Percentiles rank a stretch among this genome's conserved stretches.
Evolutionary conservation across 2,888 invertebrate genomes (phyloP).

Genomic region (Chymomyza amoena): DNA sequence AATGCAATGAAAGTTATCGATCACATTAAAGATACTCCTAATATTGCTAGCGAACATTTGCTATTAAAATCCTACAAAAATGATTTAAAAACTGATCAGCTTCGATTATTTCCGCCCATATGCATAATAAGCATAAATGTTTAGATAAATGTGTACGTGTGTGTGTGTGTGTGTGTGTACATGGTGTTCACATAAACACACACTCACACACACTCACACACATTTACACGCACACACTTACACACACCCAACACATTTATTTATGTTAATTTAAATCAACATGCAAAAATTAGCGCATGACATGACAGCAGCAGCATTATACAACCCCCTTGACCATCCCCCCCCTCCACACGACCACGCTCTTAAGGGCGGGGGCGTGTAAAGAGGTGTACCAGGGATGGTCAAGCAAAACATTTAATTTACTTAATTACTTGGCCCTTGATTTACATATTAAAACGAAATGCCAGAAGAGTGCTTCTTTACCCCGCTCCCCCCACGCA

Average conservation of each 20-base stretch:
- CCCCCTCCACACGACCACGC: no score
- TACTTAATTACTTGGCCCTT: conserved; percentile 69
- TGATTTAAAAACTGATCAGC: no score
- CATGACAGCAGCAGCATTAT: conserved; percentile 21
- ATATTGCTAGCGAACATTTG: no score
- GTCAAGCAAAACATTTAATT: conserved; percentile 56
- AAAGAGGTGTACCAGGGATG: not conserved
- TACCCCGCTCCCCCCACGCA: not conserved
- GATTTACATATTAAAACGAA: conserved; percentile 63
- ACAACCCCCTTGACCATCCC: no score
- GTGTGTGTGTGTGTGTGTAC: not conserved
- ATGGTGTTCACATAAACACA: not conserved
- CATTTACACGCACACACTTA: no score
- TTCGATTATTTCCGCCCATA: not conserved
- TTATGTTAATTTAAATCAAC: conserved; percentile 71
- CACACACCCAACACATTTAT: conserved; percentile 32
- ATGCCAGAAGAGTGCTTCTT: conserved; percentile 42
- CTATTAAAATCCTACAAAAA: no score
- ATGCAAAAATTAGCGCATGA: conserved; percentile 61
- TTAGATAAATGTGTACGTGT: not conserved
- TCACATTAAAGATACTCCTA: no score
- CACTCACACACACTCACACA: conserved; percentile 2
- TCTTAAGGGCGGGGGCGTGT: not conserved
- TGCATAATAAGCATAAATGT: not conserved
- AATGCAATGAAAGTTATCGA: no score